These are phyloP conservation scores for Rhynchophorus ferrugineus DNA, from an alignment of 1,140 invertebrate genomes.

Conservation along the genomic window DNA sequence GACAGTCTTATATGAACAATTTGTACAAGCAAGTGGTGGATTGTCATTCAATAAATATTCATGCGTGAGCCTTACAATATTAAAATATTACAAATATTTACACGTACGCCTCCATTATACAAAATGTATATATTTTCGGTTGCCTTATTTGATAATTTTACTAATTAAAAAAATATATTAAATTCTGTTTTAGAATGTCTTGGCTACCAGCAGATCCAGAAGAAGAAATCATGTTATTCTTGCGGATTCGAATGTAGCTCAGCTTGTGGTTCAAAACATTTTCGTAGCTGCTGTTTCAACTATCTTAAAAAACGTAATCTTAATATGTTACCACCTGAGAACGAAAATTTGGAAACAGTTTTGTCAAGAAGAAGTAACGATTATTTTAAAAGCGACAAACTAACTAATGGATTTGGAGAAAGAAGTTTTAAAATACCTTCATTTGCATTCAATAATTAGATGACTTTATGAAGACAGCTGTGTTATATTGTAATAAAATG, in stretches of 20 bases:
- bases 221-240: conserved; percentile 10
- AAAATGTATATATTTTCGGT: neutral
- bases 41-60: too few relatives aligned
- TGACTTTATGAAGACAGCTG: too few relatives aligned
- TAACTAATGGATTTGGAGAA: too few relatives aligned
- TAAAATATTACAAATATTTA: too few relatives aligned
- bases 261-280: conserved; percentile 12
- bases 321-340: neutral
- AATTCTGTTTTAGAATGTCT: neutral
- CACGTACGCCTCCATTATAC: too few relatives aligned
- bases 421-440: too few relatives aligned
- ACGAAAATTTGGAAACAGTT: neutral
- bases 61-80: too few relatives aligned
- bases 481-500: too few relatives aligned
- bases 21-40: too few relatives aligned
- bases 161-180: neutral
- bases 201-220: conserved; percentile 1
- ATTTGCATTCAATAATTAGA: too few relatives aligned
- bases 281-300: conserved; percentile 17
- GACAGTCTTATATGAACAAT: too few relatives aligned
- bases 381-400: too few relatives aligned
- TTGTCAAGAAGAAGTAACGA: neutral
- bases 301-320: conserved; percentile 11
- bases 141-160: neutral
- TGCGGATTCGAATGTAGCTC: conserved; percentile 10